phyloP scores from a whole-genome alignment of 2,113 vertebrate species.

The Orientallactaga bullata region DNA sequence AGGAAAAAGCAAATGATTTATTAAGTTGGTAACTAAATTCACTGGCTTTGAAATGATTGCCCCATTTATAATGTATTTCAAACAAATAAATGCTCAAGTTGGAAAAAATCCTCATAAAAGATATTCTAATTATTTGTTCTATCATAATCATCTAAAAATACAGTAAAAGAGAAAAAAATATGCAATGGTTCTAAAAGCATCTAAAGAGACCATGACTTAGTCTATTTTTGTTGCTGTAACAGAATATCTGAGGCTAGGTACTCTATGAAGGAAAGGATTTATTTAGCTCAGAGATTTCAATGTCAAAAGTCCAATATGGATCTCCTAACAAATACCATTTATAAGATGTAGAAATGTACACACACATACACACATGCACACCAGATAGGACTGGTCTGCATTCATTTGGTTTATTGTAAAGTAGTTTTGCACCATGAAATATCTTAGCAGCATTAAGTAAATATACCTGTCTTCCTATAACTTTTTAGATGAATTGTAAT shows the following conservation, averaged over 20 bases:
- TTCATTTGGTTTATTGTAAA: background rate
- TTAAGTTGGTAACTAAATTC: background rate
- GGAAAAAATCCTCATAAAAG: constrained; percentile 17
- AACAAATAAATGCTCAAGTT: constrained; percentile 40
- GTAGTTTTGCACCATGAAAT: background rate
- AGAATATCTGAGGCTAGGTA: background rate
- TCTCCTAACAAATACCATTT: constrained; percentile 19
- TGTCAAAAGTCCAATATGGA: background rate
- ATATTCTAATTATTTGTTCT: background rate
- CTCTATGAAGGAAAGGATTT: background rate
- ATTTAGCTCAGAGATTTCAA: background rate
- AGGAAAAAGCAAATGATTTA: background rate
- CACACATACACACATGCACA: background rate
- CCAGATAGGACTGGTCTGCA: background rate
- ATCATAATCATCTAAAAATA: background rate
- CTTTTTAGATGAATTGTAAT: constrained; percentile 28
- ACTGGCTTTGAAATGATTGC: background rate
- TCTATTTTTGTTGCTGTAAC: background rate
- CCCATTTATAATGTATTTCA: constrained; percentile 20
- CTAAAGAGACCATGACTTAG: background rate
- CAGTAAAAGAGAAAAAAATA: background rate
- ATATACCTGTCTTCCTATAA: background rate
- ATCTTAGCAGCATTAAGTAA: background rate
- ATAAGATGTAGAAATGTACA: background rate
- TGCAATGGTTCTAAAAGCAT: background rate